A percentile compares a stretch with the other conserved stretches of the same genome.
These are phyloP conservation scores for Eristalis intricaria DNA, from an alignment of 2,888 invertebrate species.

Conservation along the genomic window DNA sequence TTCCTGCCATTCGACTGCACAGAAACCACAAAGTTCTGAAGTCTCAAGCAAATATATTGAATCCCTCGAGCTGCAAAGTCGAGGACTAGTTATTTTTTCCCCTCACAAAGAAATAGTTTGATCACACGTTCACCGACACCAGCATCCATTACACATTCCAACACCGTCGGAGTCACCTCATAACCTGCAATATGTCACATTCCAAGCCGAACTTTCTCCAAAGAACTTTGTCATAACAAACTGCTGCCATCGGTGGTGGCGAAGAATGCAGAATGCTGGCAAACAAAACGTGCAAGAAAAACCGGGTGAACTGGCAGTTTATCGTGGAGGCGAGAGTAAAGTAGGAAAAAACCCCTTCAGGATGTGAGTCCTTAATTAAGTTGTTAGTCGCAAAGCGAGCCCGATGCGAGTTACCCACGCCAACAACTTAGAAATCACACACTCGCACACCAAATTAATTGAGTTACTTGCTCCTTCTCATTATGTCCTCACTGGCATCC, in stretches of 20 bases:
- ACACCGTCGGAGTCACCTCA: constrained; percentile 40
- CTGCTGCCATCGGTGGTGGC: constrained; percentile 40
- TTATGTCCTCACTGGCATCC: constrained; percentile 1
- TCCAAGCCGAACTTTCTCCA: constrained; percentile 45
- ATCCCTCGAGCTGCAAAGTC: background rate
- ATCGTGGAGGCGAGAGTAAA: constrained; percentile 19
- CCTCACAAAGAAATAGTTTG: background rate
- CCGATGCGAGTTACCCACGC: background rate
- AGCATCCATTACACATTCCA: background rate
- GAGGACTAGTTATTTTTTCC: background rate
- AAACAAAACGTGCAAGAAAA: constrained; percentile 57
- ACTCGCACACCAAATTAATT: constrained; percentile 58
- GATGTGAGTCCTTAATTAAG: constrained; percentile 68
- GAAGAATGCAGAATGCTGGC: background rate
- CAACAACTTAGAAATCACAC: constrained; percentile 51
- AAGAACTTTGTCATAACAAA: constrained; percentile 59
- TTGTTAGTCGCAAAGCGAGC: constrained; percentile 34
- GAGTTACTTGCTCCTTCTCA: constrained; percentile 27
- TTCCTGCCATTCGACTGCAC: background rate
- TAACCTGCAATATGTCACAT: constrained; percentile 70
- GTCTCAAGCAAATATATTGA: background rate
- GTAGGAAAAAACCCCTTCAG: constrained; percentile 41
- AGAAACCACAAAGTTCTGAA: background rate
- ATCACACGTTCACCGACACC: background rate
- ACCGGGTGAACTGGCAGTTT: constrained; percentile 57